Percentiles rank a stretch among this genome's conserved stretches.
These are phyloP conservation scores for Azorinus chamasolen DNA, from an alignment of 2,888 invertebrate genomes.

Conservation along the genomic window DNA sequence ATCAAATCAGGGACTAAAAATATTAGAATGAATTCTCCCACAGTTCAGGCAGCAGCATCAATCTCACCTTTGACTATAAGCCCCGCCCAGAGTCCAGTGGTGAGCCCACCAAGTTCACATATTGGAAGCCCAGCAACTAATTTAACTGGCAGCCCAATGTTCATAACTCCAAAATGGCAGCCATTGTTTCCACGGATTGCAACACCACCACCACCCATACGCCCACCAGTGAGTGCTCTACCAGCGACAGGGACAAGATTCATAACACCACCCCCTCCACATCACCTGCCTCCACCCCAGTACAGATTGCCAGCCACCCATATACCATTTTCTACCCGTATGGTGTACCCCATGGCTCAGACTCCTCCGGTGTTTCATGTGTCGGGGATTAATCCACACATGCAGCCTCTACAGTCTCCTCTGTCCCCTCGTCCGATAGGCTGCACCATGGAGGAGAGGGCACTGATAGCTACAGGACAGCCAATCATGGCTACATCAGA, in stretches of 20 bases:
- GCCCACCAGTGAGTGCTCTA: neutral
- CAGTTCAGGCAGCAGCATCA: slow-evolving; percentile 14
- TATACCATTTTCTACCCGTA: slow-evolving; percentile 28
- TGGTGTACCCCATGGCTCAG: slow-evolving; percentile 49
- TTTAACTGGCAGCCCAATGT: slow-evolving; percentile 58
- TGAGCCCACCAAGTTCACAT: slow-evolving; percentile 19
- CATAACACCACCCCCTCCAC: slow-evolving; percentile 16
- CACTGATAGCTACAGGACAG: slow-evolving; percentile 52
- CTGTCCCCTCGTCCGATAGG: slow-evolving; percentile 2
- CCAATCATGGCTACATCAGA: slow-evolving; percentile 55
- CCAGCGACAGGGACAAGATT: slow-evolving; percentile 12
- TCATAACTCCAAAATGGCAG: slow-evolving; percentile 63
- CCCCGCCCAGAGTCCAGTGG: slow-evolving; percentile 27
- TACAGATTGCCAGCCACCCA: too few relatives aligned
- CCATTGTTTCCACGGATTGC: slow-evolving; percentile 7
- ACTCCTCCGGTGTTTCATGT: slow-evolving; percentile 37
- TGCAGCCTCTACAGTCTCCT: slow-evolving; percentile 8
- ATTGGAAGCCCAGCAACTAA: slow-evolving; percentile 23
- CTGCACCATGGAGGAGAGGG: slow-evolving; percentile 39
- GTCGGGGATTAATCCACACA: slow-evolving; percentile 32
- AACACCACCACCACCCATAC: slow-evolving; percentile 41
- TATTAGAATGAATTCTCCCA: slow-evolving; percentile 14
- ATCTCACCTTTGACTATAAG: slow-evolving; percentile 36
- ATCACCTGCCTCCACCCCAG: slow-evolving; percentile 8
- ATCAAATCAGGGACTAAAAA: slow-evolving; percentile 44